These are phyloP conservation scores for Enteromius trimaculatus DNA, from an alignment of 2,797 vertebrate species.

Conservation along the genomic window DNA sequence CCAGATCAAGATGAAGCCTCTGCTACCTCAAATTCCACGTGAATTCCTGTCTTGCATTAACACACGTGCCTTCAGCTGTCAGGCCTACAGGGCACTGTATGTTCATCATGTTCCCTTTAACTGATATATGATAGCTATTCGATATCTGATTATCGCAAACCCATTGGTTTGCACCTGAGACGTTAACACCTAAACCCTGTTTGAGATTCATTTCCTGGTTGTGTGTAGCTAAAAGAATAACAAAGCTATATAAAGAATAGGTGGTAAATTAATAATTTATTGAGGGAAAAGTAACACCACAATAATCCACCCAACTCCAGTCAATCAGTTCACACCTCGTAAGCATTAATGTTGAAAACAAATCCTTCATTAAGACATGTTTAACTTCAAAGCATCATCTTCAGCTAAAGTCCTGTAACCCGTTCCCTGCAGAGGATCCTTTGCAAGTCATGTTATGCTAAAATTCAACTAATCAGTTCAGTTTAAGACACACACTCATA, in stretches of 20 bases:
- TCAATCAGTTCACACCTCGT: background rate
- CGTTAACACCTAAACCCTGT: background rate
- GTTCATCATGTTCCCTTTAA: constrained; percentile 13
- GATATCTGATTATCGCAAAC: background rate
- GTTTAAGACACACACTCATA: background rate
- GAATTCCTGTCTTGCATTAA: constrained; percentile 45
- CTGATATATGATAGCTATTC: background rate
- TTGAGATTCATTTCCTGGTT: background rate
- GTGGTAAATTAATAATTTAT: too few relatives aligned
- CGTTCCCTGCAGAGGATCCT: background rate
- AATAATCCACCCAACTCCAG: too few relatives aligned
- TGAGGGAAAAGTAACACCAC: background rate
- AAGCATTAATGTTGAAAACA: background rate
- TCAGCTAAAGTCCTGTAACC: background rate
- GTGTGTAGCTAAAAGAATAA: background rate
- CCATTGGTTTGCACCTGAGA: background rate
- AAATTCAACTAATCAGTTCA: background rate
- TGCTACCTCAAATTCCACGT: constrained; percentile 11
- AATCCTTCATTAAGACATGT: background rate
- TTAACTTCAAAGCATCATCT: background rate
- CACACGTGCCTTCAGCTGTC: constrained; percentile 47
- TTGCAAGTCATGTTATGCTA: background rate
- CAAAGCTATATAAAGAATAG: too few relatives aligned
- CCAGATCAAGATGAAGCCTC: constrained; percentile 34
- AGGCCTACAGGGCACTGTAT: constrained; percentile 51